Evolutionary conservation across 35 echinoderm and acorn worm genomes (phyloP).

Genomic region (Diadema setosum): DNA sequence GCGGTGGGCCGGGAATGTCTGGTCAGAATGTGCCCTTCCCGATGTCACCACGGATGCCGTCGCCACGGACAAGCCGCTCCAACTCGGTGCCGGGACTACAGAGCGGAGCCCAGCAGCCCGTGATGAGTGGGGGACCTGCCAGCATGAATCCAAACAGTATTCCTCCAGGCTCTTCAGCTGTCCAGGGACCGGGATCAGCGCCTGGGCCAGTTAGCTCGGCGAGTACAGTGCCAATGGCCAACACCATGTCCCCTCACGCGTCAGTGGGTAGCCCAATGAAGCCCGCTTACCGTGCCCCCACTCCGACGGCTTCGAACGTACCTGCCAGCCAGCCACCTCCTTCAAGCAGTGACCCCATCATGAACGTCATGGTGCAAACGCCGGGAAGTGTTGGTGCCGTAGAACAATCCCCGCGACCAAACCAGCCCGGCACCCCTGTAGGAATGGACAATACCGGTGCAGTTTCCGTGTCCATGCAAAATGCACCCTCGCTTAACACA

Average conservation of each 20-base stretch:
- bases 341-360: not conserved
- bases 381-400: constrained; percentile 27
- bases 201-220: not conserved
- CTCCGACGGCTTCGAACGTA: constrained; percentile 53
- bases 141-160: not conserved
- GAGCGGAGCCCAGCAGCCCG: not conserved
- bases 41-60: constrained; percentile 69
- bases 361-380: constrained; percentile 36
- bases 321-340: not conserved
- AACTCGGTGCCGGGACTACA: constrained; percentile 67
- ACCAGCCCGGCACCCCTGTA: constrained; percentile 76
- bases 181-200: not conserved
- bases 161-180: too few species aligned
- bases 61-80: constrained; percentile 49
- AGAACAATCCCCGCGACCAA: constrained; percentile 75
- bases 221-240: not conserved
- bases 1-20: not conserved
- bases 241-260: constrained; percentile 25
- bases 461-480: not conserved
- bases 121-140: not conserved
- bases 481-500: not conserved
- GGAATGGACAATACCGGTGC: not conserved
- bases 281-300: constrained; percentile 44
- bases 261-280: constrained; percentile 64
- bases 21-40: constrained; percentile 35